phyloP scores from a whole-genome alignment of 2,113 vertebrate species.

The Chunga burmeisteri region DNA sequence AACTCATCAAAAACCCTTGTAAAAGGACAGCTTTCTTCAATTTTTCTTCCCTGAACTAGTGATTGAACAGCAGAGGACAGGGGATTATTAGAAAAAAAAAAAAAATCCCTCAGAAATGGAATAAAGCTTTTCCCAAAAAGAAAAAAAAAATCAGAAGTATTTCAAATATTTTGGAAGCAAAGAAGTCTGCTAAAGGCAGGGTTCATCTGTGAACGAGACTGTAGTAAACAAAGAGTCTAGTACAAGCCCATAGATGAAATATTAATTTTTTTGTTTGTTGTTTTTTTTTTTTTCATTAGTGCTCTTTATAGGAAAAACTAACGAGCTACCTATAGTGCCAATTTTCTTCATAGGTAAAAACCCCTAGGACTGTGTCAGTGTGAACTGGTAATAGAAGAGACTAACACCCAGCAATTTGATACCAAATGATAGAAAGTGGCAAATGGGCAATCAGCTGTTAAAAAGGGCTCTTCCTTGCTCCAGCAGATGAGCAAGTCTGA shows the following conservation, averaged over 20 bases:
- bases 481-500: neutral
- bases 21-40: neutral
- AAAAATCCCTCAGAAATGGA: neutral
- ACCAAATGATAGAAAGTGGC: neutral
- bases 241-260: neutral
- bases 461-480: neutral
- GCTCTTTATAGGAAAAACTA: neutral
- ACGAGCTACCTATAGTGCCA: neutral
- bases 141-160: neutral
- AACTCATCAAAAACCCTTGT: neutral
- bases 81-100: neutral
- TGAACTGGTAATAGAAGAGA: neutral
- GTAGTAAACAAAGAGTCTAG: neutral
- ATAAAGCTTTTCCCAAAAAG: neutral
- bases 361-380: neutral
- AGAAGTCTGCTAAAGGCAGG: neutral
- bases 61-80: neutral
- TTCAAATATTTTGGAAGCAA: neutral
- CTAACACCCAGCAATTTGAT: neutral
- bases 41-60: neutral
- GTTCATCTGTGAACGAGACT: neutral
- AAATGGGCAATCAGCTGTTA: neutral
- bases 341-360: neutral
- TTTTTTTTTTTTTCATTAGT: neutral
- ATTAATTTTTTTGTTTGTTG: neutral